A percentile compares a stretch with the other conserved stretches of the same genome.
Evolutionary conservation across 92 coral and sea anemone species (phyloP).

Genomic region (Chrysogorgia sp.): DNA sequence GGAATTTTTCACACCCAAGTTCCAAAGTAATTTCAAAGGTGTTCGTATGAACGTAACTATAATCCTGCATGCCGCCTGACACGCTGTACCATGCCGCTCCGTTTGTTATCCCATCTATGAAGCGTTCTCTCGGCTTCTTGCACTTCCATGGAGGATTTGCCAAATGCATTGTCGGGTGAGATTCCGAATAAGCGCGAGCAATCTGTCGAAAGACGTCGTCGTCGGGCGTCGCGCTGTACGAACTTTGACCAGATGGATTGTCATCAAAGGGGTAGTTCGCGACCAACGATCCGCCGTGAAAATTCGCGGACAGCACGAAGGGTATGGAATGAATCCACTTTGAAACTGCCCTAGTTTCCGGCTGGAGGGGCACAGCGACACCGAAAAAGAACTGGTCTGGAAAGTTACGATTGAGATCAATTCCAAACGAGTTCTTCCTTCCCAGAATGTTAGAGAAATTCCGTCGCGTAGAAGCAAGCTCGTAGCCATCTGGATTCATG

Average conservation of each 20-base stretch:
- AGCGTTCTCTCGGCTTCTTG: constrained; percentile 84
- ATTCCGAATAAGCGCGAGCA: constrained; percentile 81
- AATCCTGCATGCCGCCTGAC: constrained; percentile 99
- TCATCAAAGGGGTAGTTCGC: constrained; percentile 96
- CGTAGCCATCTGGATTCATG: constrained; percentile 98
- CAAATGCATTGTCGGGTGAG: constrained; percentile 90
- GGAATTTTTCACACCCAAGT: constrained; percentile 97
- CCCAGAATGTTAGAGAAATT: constrained; percentile 57
- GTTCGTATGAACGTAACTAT: constrained; percentile 87
- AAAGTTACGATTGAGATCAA: constrained; percentile 92
- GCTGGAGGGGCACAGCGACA: constrained; percentile 83
- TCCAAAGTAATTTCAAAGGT: constrained; percentile 90
- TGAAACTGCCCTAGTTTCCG: constrained; percentile 81
- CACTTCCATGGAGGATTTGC: constrained; percentile 98
- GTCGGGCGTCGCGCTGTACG: constrained; percentile 98
- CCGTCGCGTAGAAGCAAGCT: constrained; percentile 76
- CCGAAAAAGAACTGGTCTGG: constrained; percentile 99
- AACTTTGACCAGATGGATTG: constrained; percentile 92
- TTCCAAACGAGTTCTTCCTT: constrained; percentile 78
- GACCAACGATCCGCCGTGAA: constrained; percentile 96
- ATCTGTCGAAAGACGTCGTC: constrained; percentile 94
- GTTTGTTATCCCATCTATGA: constrained; percentile 95
- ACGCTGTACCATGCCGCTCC: constrained; percentile 96
- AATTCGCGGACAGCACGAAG: constrained; percentile 93
- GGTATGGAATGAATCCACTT: constrained; percentile 85